Conservation (phyloP, 2,888 invertebrate species). For the Coronaproctus castanopsis region DNA sequence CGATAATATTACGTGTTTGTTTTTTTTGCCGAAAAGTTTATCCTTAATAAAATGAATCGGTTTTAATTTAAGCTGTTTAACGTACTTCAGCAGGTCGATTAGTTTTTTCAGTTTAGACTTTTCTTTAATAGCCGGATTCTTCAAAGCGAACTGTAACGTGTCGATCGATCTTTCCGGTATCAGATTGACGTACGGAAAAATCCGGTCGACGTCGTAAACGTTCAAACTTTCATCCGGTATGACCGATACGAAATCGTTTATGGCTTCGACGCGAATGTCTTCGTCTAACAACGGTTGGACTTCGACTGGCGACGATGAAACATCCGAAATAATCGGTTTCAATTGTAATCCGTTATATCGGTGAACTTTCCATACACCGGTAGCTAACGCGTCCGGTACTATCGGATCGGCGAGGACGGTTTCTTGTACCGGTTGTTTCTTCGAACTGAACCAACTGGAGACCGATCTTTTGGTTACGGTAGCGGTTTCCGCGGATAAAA, state of each 20-base stretch:
- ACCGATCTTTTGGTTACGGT: not conserved
- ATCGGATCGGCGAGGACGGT: not conserved
- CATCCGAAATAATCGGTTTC: conserved; percentile 16
- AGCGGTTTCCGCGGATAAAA: too few relatives aligned
- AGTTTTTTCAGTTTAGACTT: conserved; percentile 8
- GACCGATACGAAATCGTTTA: not conserved
- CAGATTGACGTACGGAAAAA: conserved; percentile 6
- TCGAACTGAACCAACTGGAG: not conserved
- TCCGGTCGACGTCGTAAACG: conserved; percentile 1
- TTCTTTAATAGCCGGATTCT: not conserved
- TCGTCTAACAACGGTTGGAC: conserved; percentile 1
- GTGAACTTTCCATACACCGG: conserved; percentile 22
- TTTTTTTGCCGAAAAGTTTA: conserved; percentile 3
- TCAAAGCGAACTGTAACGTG: not conserved
- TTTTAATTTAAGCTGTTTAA: conserved; percentile 9
- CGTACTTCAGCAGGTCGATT: not conserved
- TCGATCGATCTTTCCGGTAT: conserved; percentile 6
- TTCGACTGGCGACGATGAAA: not conserved
- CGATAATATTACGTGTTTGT: not conserved
- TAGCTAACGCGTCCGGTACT: not conserved
- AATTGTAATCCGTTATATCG: conserved; percentile 24
- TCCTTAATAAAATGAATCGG: not conserved
- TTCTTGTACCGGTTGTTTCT: not conserved
- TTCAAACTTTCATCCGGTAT: conserved; percentile 4
- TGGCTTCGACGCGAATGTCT: not conserved